phyloP scores from a whole-genome alignment of 2,888 invertebrate genomes.

The Cosmopolites sordidus region DNA sequence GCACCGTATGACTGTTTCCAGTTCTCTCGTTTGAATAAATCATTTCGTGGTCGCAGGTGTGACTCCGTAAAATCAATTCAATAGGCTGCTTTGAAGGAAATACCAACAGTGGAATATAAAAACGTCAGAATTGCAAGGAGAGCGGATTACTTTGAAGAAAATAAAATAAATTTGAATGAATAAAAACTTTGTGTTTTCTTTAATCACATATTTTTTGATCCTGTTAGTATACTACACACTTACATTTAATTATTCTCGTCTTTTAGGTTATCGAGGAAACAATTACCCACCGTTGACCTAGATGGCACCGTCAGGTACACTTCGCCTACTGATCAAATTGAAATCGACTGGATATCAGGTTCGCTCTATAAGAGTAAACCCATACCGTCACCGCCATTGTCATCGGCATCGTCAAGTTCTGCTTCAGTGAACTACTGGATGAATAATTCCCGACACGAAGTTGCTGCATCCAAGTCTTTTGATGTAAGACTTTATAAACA shows the following conservation, averaged over 20 bases:
- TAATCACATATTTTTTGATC: too few species aligned
- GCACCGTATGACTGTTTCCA: too few species aligned
- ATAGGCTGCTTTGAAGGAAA: too few species aligned
- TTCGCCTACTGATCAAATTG: conserved; percentile 55
- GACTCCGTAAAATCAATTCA: too few species aligned
- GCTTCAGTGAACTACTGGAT: conserved; percentile 41
- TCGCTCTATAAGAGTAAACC: conserved; percentile 1
- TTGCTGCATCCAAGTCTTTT: background rate
- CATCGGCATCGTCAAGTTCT: conserved; percentile 31
- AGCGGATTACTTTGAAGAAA: too few species aligned
- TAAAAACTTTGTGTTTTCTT: too few species aligned
- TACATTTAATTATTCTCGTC: background rate
- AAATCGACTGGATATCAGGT: conserved; percentile 74
- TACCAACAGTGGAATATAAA: too few species aligned
- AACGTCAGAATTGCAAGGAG: too few species aligned
- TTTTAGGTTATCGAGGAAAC: conserved; percentile 60
- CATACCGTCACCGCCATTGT: conserved; percentile 27
- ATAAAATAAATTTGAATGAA: too few species aligned
- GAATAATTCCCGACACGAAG: conserved; percentile 36
- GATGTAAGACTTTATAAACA: too few species aligned
- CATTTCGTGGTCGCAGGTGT: too few species aligned
- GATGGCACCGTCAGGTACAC: conserved; percentile 75
- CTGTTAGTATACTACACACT: background rate
- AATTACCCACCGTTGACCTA: conserved; percentile 64
- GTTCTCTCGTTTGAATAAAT: too few species aligned